Evolutionary conservation across 2,888 invertebrate genomes (phyloP), one percentile per base, ranked within the genome.

Genomic region (Polyommatus icarus): DNA sequence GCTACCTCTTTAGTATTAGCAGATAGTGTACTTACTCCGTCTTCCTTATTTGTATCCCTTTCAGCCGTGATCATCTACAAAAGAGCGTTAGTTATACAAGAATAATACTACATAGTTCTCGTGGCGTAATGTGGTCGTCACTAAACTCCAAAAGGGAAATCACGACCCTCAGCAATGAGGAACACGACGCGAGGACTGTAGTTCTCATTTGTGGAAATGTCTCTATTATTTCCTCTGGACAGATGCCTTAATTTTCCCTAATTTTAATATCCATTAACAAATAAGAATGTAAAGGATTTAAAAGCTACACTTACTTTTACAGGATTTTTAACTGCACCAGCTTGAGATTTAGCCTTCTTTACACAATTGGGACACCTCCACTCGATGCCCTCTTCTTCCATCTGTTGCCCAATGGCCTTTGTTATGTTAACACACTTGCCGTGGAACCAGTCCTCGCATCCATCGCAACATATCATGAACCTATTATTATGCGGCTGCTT

Each of bases 381-480:
- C 86, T 98, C 98, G 80, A 96, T 95, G 10, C 98, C 97, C 82
- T 97, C 96, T 77, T 96, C 95, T 88, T 99, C 99, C 97, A 99
- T 98, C 90, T 98, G 97, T 84, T 97, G 96, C 78, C 98, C 98
- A 97, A 98, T 97, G 0, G 97, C 96, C 93, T 98, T 97, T 29
- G 98, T 98, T 71, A 99, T 97, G 84, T 97, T 98, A 18, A 99
- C 99, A 91, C 99, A 99, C 86, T 97, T 98, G n/a, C 99, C 99
- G 88, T 99, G 99, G 88, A 98, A 99, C 99, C 99, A 99, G 87
- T 99, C 98, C 87, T 98, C 98, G 88, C 99, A 99, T 18, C 96
- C 95, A 89, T 99, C 99, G 89, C 99, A 99, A 89, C 98, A 98
- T 84, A 99, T 99, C 99, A 99, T 99, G 88, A 99, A 99, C 77